A percentile compares a stretch with the other conserved stretches of the same genome.
Evolutionary conservation across 2,888 invertebrate species (phyloP).

Genomic region (Oscheius sp.): DNA sequence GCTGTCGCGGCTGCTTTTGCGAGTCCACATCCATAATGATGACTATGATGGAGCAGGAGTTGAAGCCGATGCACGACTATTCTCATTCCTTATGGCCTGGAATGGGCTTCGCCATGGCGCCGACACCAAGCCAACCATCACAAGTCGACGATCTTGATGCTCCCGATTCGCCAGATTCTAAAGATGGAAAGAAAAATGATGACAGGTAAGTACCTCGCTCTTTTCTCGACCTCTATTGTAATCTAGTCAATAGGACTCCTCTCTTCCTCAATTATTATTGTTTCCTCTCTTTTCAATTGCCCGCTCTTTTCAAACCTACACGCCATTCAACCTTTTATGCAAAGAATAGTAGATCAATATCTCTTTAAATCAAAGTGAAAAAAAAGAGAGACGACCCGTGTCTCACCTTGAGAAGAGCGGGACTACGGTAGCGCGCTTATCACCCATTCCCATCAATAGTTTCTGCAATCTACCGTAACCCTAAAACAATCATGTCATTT

Average conservation of each 20-base stretch:
- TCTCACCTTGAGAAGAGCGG: neutral
- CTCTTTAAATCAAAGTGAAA: no score
- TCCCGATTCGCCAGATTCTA: conserved; percentile 54
- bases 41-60: conserved; percentile 53
- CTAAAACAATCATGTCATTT: conserved; percentile 24
- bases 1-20: conserved; percentile 35
- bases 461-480: neutral
- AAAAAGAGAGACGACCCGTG: no score
- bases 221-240: neutral
- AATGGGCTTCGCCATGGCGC: conserved; percentile 45
- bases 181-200: conserved; percentile 61
- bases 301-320: neutral
- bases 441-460: conserved; percentile 8
- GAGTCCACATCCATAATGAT: conserved; percentile 41
- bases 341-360: neutral
- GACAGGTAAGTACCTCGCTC: conserved; percentile 50
- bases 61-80: conserved; percentile 56
- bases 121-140: conserved; percentile 42
- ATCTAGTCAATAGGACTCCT: neutral
- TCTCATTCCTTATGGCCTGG: conserved; percentile 45
- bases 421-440: conserved; percentile 25
- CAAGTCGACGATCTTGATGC: conserved; percentile 38
- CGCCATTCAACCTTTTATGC: neutral
- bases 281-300: neutral
- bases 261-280: neutral